Evolutionary conservation across 92 coral and sea anemone species (phyloP), one percentile per base, ranked within the genome.

Genomic region (Siderastrea siderea): DNA sequence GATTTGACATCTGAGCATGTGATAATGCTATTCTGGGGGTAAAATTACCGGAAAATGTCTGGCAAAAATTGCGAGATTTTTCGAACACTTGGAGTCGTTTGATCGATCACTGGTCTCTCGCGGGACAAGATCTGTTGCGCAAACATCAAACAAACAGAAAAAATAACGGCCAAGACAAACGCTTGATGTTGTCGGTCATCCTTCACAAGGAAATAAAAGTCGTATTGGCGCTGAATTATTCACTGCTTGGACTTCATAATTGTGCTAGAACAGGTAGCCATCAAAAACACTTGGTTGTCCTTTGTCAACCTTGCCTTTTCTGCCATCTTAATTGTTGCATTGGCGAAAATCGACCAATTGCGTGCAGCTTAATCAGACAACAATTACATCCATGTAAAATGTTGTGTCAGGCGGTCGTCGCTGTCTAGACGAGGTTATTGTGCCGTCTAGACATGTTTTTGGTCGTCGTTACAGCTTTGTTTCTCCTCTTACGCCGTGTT

Each of bases 351-450:
- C 78, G 74, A 75, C 98, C 98, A 95, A 95, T 95, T 86, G 86
- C 78, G 77, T 76, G 83, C 67, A 11, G 3, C 17, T 67, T 76
- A 5, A 82, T 14, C 49, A 90, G 96, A 93, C 96, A 93, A 79
- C 87, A 84, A 80, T 47, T 76, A 70, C 90, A 87, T 72, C 88
- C 68, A 86, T 80, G 94, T 86, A 91, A 95, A 92, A 86, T 93
- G 93, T 91, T 93, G 93, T 87, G 91, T 78, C 80, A 85, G 13
- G 59, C 66, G 57, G 75, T 88, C 90, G 96, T 79, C 96, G 62
- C 7, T 72, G 98, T 95, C 98, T 95, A 95, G 98, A 95, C 98
- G 9, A 5, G 72, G 74, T 86, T 86, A 59, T 88, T 91, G 85
- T 74, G 66, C 66, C 84, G 91, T 90, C 92, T 90, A 81, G 85